Conservation (phyloP, 2,888 invertebrate genomes). For the Abrostola triplasia region DNA sequence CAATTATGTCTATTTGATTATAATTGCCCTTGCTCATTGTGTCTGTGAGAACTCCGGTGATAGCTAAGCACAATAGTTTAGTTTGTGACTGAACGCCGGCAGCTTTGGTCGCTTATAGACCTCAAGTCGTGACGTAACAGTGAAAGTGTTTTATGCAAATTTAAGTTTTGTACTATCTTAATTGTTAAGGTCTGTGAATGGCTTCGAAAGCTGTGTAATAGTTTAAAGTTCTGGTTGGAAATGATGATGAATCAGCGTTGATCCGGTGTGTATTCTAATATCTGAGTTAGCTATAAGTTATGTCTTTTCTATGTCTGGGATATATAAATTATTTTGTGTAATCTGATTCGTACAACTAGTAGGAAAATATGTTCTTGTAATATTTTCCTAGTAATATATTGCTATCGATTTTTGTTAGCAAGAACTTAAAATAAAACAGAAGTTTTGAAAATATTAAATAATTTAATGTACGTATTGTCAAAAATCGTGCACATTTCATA, state of each 20-base stretch:
- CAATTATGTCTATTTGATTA: slow-evolving; percentile 60
- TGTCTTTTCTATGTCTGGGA: no score
- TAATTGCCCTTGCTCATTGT: slow-evolving; percentile 62
- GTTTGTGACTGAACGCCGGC: slow-evolving; percentile 34
- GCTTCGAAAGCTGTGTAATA: neutral
- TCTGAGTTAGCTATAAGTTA: neutral
- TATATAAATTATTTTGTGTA: no score
- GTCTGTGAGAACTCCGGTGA: slow-evolving; percentile 59
- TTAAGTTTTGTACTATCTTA: neutral
- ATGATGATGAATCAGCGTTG: neutral
- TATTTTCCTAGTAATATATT: no score
- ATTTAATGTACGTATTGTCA: no score
- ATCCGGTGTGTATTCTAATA: slow-evolving; percentile 19
- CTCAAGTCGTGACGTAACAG: slow-evolving; percentile 29
- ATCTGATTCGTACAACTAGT: no score
- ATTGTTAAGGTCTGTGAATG: neutral
- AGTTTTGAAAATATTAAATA: no score
- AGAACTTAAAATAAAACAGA: no score
- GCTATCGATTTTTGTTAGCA: no score
- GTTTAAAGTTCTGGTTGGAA: neutral
- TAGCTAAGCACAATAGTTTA: slow-evolving; percentile 40
- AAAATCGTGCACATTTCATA: no score
- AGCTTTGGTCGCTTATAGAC: slow-evolving; percentile 30
- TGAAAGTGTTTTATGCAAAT: slow-evolving; percentile 46
- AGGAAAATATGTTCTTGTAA: no score